A percentile compares a stretch with the other conserved stretches of the same genome.
These are phyloP conservation scores for Drymonia ruficornis DNA, from an alignment of 2,888 invertebrate species.

Conservation along the genomic window DNA sequence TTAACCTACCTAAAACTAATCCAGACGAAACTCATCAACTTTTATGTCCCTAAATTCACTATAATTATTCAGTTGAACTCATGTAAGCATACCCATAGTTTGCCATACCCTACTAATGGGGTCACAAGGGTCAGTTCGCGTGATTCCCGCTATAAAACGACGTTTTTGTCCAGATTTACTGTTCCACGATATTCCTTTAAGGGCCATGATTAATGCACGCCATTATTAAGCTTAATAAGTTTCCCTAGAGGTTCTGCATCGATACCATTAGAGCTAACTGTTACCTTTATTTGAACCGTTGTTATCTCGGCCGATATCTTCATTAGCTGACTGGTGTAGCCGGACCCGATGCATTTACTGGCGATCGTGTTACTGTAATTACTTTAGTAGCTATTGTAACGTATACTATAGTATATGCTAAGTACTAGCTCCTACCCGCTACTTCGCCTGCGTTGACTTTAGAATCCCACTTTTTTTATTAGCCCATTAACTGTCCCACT, in stretches of 20 bases:
- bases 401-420: too few relatives aligned
- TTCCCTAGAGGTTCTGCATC: constrained; percentile 38
- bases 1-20: not conserved
- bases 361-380: constrained; percentile 18
- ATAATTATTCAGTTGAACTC: constrained; percentile 2
- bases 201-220: constrained; percentile 71
- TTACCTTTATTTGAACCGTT: constrained; percentile 52
- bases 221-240: constrained; percentile 75
- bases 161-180: constrained; percentile 75
- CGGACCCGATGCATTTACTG: constrained; percentile 21
- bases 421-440: too few relatives aligned
- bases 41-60: not conserved
- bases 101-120: constrained; percentile 51
- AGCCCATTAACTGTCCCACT: too few relatives aligned
- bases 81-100: constrained; percentile 10
- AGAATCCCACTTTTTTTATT: too few relatives aligned
- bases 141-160: constrained; percentile 74
- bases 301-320: constrained; percentile 61
- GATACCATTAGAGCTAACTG: constrained; percentile 40
- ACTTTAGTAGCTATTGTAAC: not conserved
- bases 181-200: constrained; percentile 61
- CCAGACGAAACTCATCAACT: not conserved
- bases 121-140: constrained; percentile 74
- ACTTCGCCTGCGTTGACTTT: too few relatives aligned
- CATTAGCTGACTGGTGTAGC: constrained; percentile 39